Conservation (phyloP, 2,888 invertebrate species). For the Patella ulyssiponensis region DNA sequence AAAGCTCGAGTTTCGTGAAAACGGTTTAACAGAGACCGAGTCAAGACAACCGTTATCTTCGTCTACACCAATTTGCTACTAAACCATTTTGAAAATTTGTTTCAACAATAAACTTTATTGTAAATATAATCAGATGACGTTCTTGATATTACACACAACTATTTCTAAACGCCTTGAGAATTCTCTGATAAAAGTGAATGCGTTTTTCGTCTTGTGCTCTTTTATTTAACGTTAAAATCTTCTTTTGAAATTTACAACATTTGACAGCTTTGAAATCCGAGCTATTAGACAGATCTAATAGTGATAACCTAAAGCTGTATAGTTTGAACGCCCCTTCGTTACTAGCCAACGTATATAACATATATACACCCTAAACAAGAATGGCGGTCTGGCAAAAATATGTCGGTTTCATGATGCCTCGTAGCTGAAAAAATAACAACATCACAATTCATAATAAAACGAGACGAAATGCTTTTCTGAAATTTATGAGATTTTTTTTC, state of each 20-base stretch:
- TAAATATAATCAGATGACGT: background rate
- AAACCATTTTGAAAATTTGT: slow-evolving; percentile 9
- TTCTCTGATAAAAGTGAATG: background rate
- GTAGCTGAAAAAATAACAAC: background rate
- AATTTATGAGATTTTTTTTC: slow-evolving; percentile 10
- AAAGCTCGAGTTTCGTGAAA: background rate
- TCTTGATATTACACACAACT: background rate
- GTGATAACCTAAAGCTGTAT: slow-evolving; percentile 7
- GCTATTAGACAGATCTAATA: slow-evolving; percentile 24
- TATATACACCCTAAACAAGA: slow-evolving; percentile 9
- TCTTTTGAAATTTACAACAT: slow-evolving; percentile 28
- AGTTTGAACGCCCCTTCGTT: slow-evolving; percentile 3
- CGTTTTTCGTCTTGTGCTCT: background rate
- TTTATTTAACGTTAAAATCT: background rate
- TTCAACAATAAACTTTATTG: slow-evolving; percentile 12
- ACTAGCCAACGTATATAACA: slow-evolving; percentile 4
- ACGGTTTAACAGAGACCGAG: background rate
- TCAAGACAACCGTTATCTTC: slow-evolving; percentile 1
- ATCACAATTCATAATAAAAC: slow-evolving; percentile 6
- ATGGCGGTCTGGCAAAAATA: slow-evolving; percentile 11
- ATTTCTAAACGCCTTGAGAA: slow-evolving; percentile 3
- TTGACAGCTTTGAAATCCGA: slow-evolving; percentile 31
- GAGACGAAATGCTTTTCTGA: slow-evolving; percentile 9
- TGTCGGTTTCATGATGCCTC: slow-evolving; percentile 3
- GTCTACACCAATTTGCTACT: background rate